Conservation (phyloP, 2,113 vertebrate species). For the Pelecanus crispus region DNA sequence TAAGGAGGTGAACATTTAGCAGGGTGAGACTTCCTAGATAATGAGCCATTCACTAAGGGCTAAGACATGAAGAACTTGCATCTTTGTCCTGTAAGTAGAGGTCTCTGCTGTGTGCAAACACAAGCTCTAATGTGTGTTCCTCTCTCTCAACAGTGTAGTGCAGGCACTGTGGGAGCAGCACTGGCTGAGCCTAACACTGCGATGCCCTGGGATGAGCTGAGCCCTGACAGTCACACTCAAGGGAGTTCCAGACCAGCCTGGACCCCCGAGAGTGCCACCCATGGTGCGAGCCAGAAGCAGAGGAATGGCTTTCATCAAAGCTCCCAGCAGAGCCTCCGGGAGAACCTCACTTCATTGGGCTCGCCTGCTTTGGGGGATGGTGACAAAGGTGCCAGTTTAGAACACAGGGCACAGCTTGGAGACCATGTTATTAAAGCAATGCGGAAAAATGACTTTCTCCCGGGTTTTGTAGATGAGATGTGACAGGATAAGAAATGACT, state of each 20-base stretch:
- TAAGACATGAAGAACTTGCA: not conserved
- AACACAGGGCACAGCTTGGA: not conserved
- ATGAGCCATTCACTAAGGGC: not conserved
- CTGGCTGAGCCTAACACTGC: constrained; percentile 53
- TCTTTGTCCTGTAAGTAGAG: not conserved
- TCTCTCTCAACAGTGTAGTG: not conserved
- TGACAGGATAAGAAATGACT: not conserved
- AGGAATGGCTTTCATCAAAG: not conserved
- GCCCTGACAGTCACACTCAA: not conserved
- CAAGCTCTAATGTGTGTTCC: not conserved
- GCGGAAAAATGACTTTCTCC: constrained; percentile 47
- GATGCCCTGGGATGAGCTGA: not conserved
- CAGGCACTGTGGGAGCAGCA: constrained; percentile 45
- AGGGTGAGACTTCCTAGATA: not conserved
- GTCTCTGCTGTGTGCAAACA: not conserved
- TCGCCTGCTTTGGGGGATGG: not conserved
- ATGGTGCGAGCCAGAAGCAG: constrained; percentile 18
- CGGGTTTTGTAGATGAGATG: constrained; percentile 61
- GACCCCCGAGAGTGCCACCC: not conserved
- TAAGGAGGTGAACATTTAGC: constrained; percentile 10
- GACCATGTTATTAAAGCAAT: not conserved
- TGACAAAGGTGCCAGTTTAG: not conserved
- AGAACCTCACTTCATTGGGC: not conserved
- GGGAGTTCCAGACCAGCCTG: not conserved
- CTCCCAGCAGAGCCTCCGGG: not conserved